Evolutionary conservation across 2,888 invertebrate genomes (phyloP).

Genomic region (Helleia helle): DNA sequence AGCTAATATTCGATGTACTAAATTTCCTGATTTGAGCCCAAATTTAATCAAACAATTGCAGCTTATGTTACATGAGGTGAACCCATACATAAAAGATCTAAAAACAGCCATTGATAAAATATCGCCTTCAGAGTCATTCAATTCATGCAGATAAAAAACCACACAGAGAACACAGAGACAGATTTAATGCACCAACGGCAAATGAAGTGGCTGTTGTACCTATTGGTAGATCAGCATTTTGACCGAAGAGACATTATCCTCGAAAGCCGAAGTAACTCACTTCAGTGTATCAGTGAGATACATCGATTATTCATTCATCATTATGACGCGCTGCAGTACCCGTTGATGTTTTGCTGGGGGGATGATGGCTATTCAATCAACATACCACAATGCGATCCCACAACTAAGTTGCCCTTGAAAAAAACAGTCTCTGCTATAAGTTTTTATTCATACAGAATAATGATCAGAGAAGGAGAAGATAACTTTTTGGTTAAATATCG

Average conservation of each 20-base stretch:
- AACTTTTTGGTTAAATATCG: no score
- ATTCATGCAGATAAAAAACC: conserved; percentile 5
- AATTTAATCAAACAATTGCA: background rate
- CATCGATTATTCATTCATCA: no score
- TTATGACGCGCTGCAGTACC: conserved; percentile 12
- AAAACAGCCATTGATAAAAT: background rate
- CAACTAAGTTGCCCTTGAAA: conserved; percentile 9
- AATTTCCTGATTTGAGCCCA: conserved; percentile 2
- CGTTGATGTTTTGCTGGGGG: conserved; percentile 3
- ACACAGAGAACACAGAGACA: conserved; percentile 2
- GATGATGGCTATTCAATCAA: no score
- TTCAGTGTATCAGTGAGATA: conserved; percentile 1
- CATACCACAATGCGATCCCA: conserved; percentile 7
- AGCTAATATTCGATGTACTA: conserved; percentile 1
- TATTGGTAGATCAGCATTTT: conserved; percentile 1
- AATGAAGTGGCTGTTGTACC: conserved; percentile 11
- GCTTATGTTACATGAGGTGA: background rate
- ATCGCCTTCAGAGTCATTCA: conserved; percentile 1
- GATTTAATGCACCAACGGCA: conserved; percentile 6
- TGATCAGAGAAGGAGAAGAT: conserved; percentile 8
- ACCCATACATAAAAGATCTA: conserved; percentile 1
- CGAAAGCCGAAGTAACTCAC: no score
- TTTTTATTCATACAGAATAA: conserved; percentile 10
- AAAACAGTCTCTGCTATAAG: conserved; percentile 7
- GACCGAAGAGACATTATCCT: conserved; percentile 11